A percentile compares a stretch with the other conserved stretches of the same genome.
These are phyloP conservation scores for Whitmania pigra DNA, from an alignment of 1,140 invertebrate species.

Conservation along the genomic window DNA sequence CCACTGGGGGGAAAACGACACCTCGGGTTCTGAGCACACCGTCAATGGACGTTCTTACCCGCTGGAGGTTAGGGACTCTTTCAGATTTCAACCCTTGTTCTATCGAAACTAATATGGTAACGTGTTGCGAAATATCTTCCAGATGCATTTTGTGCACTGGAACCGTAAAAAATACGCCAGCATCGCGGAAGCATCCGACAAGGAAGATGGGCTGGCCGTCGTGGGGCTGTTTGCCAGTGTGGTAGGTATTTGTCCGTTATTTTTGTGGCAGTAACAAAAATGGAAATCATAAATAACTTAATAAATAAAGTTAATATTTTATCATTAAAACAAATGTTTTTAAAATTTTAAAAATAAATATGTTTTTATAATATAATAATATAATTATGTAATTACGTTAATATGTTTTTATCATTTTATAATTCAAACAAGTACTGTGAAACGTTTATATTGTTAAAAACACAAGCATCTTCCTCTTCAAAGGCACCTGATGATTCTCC, in stretches of 20 bases:
- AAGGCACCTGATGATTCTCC: too few relatives aligned
- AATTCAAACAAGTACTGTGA: background rate
- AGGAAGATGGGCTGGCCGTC: constrained; percentile 59
- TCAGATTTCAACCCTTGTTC: background rate
- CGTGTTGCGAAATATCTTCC: constrained; percentile 43
- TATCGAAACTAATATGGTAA: background rate
- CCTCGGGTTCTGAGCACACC: constrained; percentile 33
- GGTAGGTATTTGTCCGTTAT: background rate
- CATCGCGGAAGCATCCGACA: constrained; percentile 64
- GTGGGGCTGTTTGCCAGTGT: constrained; percentile 58
- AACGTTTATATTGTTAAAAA: background rate
- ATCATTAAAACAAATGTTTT: too few relatives aligned
- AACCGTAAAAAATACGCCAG: constrained; percentile 69
- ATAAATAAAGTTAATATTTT: too few relatives aligned
- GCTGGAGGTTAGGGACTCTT: constrained; percentile 30
- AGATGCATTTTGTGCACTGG: constrained; percentile 88
- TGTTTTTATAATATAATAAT: too few relatives aligned
- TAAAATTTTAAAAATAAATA: too few relatives aligned
- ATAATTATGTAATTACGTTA: too few relatives aligned
- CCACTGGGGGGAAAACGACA: constrained; percentile 34
- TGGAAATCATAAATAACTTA: too few relatives aligned
- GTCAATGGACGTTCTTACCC: constrained; percentile 29
- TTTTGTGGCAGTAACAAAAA: background rate
- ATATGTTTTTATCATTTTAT: too few relatives aligned
- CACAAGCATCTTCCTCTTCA: background rate